Conservation (phyloP, 2,888 invertebrate species). For the Leptopilina myrica region DNA sequence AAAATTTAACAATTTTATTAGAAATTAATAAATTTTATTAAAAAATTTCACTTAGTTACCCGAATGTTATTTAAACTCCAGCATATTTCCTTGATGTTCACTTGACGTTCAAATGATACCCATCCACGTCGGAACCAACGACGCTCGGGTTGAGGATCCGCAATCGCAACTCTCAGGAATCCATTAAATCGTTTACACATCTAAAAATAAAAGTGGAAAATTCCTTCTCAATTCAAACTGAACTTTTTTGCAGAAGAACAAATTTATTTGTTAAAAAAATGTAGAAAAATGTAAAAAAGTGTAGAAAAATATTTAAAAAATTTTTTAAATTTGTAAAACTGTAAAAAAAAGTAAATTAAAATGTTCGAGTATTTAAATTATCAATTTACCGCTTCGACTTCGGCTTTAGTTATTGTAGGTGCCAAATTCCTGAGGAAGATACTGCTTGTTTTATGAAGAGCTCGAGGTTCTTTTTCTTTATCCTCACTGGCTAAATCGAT, state of each 20-base stretch:
- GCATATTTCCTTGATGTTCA: conserved; percentile 99
- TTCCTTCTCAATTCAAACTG: conserved; percentile 4
- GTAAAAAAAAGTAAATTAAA: conserved; percentile 2
- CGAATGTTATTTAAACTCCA: conserved; percentile 98
- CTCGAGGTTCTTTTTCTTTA: conserved; percentile 80
- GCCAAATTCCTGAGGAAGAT: conserved; percentile 97
- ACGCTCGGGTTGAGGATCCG: conserved; percentile 97
- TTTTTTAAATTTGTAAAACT: no score
- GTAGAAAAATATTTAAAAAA: no score
- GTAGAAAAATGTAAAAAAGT: no score
- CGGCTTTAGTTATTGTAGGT: conserved; percentile 96
- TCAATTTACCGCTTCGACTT: conserved; percentile 92
- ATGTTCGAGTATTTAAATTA: neutral
- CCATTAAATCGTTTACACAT: conserved; percentile 95
- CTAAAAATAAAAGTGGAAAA: conserved; percentile 73
- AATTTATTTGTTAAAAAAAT: no score
- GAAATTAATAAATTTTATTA: neutral
- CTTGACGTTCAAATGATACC: conserved; percentile 97
- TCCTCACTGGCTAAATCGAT: conserved; percentile 74
- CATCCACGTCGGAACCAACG: conserved; percentile 98
- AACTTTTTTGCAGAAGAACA: conserved; percentile 7
- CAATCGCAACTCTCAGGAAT: conserved; percentile 95
- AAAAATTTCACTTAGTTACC: conserved; percentile 75
- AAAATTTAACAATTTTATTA: neutral
- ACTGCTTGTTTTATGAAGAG: conserved; percentile 96